Evolutionary conservation across 2,113 vertebrate species (phyloP), one percentile per base, ranked within the genome.

Genomic region (Polyodon spathula): DNA sequence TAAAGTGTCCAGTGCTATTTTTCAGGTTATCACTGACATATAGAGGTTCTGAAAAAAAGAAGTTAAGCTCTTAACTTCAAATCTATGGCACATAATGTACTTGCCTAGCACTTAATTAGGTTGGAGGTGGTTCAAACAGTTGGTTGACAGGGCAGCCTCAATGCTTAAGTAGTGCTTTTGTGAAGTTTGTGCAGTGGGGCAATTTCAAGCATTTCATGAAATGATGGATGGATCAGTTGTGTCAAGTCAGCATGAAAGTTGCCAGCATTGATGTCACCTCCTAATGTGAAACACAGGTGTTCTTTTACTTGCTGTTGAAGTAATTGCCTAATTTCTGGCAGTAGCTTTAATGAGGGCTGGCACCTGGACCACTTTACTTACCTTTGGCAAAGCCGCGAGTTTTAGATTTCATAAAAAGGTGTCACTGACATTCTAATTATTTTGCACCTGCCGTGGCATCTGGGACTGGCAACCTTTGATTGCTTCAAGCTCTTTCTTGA

Each of bases 361-460:
- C 48, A 61, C 60, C 60, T 42, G 37, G 39, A 14, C 37, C 14
- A 48, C 60, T 40, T 54, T 27, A 53, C 60, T 54, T 42, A 61
- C 59, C 59, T 50, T 52, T 60, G 59, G 46, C 60, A 52, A 16
- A 6, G 39, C n/a, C 14, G 8, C 17, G 17, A n/a, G 48, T 61
- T 40, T 61, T 27, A 50, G 10, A n/a, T 16, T 12, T 50, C 43
- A 38, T 17, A 11, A 37, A 53, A 39, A 54, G 48, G 50, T 54
- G 60, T 61, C 39, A 54, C 37, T 61, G 60, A 54, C 60, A 61
- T 37, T 61, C n/a, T 61, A 61, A 61, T 61, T 61, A 61, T 54
- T 61, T 61, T 54, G 50, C 48, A 61, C 50, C 50, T 61, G 48
- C 37, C 38, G 14, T 41, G n/a, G 60, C 59, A 51, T 60, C 59